A percentile compares a stretch with the other conserved stretches of the same genome.
These are phyloP conservation scores for Pelobates cultripes DNA, from an alignment of 2,797 vertebrate genomes.

Conservation along the genomic window DNA sequence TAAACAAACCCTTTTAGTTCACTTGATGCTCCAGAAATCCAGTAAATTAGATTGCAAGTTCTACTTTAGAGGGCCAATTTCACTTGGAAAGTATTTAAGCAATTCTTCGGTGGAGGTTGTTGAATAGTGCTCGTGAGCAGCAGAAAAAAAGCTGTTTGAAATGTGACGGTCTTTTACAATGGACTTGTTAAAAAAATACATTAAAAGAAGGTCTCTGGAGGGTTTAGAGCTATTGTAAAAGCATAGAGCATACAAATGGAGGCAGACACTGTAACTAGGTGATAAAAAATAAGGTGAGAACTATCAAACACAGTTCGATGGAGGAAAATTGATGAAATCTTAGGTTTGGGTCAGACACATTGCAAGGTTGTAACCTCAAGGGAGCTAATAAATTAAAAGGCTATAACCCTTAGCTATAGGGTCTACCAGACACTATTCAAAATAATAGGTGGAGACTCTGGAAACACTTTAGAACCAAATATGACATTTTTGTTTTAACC, in stretches of 20 bases:
- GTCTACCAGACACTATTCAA: no score
- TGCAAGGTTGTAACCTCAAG: no score
- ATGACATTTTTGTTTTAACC: no score
- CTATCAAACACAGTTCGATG: no score
- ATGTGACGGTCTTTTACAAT: not conserved
- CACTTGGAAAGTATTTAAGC: not conserved
- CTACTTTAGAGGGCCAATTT: not conserved
- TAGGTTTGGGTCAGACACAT: no score
- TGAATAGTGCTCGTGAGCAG: not conserved
- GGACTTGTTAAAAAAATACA: not conserved
- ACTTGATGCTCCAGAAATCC: not conserved
- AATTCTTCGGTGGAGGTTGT: not conserved
- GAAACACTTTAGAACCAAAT: no score
- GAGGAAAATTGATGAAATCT: no score
- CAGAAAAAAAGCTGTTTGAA: not conserved
- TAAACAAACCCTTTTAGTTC: conserved; percentile 4
- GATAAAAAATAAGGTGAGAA: not conserved
- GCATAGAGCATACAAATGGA: not conserved
- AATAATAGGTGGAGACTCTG: no score
- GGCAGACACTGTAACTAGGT: not conserved
- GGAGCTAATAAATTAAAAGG: no score
- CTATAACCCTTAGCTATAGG: no score
- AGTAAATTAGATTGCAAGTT: not conserved
- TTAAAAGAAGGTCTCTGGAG: not conserved
- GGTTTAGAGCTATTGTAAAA: not conserved